Evolutionary conservation across 2,888 invertebrate species (phyloP).

Genomic region (Calameuta filiformis): DNA sequence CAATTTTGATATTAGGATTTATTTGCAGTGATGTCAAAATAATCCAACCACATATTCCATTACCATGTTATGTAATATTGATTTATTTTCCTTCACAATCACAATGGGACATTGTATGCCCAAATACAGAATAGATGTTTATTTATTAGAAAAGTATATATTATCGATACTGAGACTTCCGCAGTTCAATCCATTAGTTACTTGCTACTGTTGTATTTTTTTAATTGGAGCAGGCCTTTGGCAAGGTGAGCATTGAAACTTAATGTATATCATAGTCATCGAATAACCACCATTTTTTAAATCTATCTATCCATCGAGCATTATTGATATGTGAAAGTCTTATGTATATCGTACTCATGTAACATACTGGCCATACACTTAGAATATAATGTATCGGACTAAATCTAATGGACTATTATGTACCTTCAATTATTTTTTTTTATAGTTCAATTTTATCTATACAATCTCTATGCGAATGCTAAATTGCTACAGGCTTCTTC

Average conservation of each 20-base stretch:
- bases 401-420: no score
- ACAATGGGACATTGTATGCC: conserved; percentile 42
- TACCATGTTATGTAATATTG: conserved; percentile 14
- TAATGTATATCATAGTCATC: background rate
- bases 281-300: background rate
- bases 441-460: no score
- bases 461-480: no score
- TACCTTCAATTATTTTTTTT: no score
- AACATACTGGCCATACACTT: no score
- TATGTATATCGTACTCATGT: background rate
- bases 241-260: conserved; percentile 31
- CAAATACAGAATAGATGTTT: conserved; percentile 47
- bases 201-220: conserved; percentile 15
- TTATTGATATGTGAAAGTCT: background rate
- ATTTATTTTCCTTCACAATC: conserved; percentile 44
- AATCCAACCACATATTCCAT: background rate
- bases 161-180: conserved; percentile 5
- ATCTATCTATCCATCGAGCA: background rate
- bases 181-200: conserved; percentile 8
- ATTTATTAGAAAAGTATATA: conserved; percentile 54
- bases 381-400: no score
- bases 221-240: conserved; percentile 43
- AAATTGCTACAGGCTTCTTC: no score
- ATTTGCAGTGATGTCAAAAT: background rate
- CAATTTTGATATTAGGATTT: background rate